These are phyloP conservation scores for Poliocrania exsul DNA, from an alignment of 2,797 vertebrate genomes.

Conservation along the genomic window DNA sequence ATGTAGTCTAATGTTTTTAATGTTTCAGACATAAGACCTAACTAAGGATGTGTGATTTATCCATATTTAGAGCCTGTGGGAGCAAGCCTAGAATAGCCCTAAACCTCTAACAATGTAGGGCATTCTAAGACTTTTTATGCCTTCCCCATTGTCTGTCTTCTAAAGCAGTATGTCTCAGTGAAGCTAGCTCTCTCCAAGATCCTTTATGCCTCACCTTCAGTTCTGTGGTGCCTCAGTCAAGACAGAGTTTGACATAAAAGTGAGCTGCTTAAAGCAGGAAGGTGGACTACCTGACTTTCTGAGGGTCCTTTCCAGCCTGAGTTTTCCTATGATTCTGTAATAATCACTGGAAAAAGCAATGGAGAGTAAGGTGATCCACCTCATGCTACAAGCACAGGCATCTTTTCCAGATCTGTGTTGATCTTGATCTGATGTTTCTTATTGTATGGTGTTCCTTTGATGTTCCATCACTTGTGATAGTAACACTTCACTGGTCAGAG, in stretches of 20 bases:
- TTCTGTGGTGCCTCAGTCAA: not conserved
- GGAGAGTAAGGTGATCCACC: not conserved
- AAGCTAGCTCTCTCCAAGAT: not conserved
- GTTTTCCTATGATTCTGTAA: not conserved
- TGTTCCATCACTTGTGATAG: not conserved
- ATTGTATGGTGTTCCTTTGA: not conserved
- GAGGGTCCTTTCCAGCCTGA: not conserved
- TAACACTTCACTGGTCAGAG: not conserved
- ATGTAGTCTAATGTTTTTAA: not conserved
- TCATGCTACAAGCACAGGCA: not conserved
- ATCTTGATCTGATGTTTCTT: not conserved
- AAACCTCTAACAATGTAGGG: not conserved
- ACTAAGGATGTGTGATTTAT: not conserved
- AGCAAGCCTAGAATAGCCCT: not conserved
- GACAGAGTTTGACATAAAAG: not conserved
- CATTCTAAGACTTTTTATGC: not conserved
- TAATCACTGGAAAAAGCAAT: not conserved
- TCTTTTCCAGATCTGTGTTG: not conserved
- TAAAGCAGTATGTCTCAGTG: not conserved
- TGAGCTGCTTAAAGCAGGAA: not conserved
- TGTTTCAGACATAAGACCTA: not conserved
- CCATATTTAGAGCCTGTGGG: constrained; percentile 1
- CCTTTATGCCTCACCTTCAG: not conserved
- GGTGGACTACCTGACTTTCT: not conserved
- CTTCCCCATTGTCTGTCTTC: not conserved